A percentile compares a stretch with the other conserved stretches of the same genome.
Conservation (phyloP, 1,140 invertebrate genomes). For the Ceratosolen solmsi region DNA sequence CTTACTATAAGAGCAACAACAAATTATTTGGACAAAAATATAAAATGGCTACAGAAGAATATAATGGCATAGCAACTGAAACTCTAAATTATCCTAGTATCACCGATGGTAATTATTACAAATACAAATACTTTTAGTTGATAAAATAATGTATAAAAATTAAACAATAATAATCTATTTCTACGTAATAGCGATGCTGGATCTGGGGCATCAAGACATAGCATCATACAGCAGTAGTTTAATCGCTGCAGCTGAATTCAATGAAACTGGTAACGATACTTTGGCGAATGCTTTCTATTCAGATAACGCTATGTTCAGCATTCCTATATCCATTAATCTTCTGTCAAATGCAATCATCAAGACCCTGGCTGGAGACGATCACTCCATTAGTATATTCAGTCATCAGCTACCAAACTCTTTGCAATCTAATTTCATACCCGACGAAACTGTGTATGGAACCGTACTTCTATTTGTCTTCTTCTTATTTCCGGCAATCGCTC, state of each 20-base stretch:
- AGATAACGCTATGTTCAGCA: conserved; percentile 62
- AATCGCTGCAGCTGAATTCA: conserved; percentile 67
- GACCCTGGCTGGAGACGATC: conserved; percentile 56
- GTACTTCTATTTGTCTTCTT: conserved; percentile 61
- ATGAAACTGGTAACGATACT: conserved; percentile 48
- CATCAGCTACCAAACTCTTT: conserved; percentile 62
- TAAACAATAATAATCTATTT: background rate
- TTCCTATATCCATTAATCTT: conserved; percentile 67
- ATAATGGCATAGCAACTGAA: conserved; percentile 42
- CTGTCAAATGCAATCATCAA: conserved; percentile 66
- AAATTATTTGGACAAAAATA: conserved; percentile 56
- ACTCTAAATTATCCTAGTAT: conserved; percentile 42
- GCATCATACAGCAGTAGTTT: conserved; percentile 63
- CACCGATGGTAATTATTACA: conserved; percentile 53
- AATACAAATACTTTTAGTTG: background rate
- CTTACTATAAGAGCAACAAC: conserved; percentile 58
- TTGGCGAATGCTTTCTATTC: conserved; percentile 67
- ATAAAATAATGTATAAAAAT: background rate
- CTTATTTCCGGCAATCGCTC: conserved; percentile 59
- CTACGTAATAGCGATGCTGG: conserved; percentile 59
- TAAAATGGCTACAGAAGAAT: conserved; percentile 48
- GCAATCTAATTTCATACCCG: conserved; percentile 28
- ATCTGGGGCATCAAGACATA: conserved; percentile 56
- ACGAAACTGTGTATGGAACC: conserved; percentile 49
- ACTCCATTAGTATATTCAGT: conserved; percentile 60